Base-by-base conservation (phyloP, 2,797 vertebrate species). In the Tokudaia tokunoshimensis region DNA sequence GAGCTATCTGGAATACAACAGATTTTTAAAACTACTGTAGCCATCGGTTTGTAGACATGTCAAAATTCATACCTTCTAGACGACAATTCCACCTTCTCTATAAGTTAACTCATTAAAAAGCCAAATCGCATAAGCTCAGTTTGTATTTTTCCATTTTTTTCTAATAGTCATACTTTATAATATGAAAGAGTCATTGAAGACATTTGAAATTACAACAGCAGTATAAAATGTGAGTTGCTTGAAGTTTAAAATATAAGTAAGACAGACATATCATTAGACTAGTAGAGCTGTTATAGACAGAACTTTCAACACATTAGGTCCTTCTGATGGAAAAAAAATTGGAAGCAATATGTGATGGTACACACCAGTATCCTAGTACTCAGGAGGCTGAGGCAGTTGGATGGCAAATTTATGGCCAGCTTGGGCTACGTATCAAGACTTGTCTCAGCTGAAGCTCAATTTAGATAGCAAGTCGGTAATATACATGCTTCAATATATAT, bases 231-330 rank as follows among this genome's bases (percentile, higher is more conserved):
- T 44, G 13, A 59, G 14, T 59, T 74, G 1, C 11, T 93, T 55
- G 12, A 86, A 89, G 89, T 94, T 94, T 89, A 50, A 96, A 96
- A 94, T 41, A 65, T 67, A 65, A 91, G 79, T 57, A 70, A 94
- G 57, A 79, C n/a, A 90, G 3, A 14, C 50, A 55, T n/a, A 59
- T 81, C 47, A n/a, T 84, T 91, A 70, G 47, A 67, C 47, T 82
- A 31, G 59, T 24, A 91, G 24, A 89, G 5, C 7, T 63, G 37
- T 50, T 70, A 74, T 6, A 75, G 10, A 52, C n/a, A 78, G n/a
- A 31, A 24, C 81, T 89, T 76, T 26, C n/a, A n/a, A 89, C 67
- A 44, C 50, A 92, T 65, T 74, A 44, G 26, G 8, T 83, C 82
- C 6, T 81, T 85, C 24, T 9, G 61, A 89, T 13, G 26, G 37